phyloP scores from a whole-genome alignment of 2,797 vertebrate genomes.

The Acomys russatus region DNA sequence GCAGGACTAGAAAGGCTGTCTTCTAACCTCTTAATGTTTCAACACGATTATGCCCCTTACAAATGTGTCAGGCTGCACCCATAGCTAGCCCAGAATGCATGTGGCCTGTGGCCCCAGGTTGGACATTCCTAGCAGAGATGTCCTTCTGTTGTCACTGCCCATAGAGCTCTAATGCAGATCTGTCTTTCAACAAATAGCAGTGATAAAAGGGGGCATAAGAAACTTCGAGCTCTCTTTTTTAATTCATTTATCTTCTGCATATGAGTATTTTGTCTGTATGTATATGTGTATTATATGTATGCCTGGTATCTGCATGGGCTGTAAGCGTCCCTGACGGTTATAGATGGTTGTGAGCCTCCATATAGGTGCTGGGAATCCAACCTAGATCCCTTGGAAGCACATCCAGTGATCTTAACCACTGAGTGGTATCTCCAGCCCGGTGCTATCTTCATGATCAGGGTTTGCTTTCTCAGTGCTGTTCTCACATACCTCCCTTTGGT shows the following conservation, averaged over 20 bases:
- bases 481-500: too few relatives aligned
- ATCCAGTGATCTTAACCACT: neutral
- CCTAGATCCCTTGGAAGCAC: neutral
- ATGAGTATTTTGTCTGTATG: neutral
- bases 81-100: neutral
- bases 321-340: neutral
- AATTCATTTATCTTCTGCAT: neutral
- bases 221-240: neutral
- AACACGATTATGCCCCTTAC: neutral
- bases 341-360: neutral
- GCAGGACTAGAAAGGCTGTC: neutral
- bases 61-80: neutral
- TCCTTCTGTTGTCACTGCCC: slow-evolving; percentile 24
- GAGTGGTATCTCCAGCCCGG: too few relatives aligned
- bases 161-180: neutral
- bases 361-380: neutral
- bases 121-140: neutral
- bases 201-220: neutral
- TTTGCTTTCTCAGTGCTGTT: too few relatives aligned
- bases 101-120: neutral
- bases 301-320: neutral
- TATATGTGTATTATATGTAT: neutral
- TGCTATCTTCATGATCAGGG: too few relatives aligned
- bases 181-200: neutral
- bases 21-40: neutral